Evolutionary conservation across 2,113 vertebrate species (phyloP), one percentile per base, ranked within the genome.

Genomic region (Aegithalos caudatus): DNA sequence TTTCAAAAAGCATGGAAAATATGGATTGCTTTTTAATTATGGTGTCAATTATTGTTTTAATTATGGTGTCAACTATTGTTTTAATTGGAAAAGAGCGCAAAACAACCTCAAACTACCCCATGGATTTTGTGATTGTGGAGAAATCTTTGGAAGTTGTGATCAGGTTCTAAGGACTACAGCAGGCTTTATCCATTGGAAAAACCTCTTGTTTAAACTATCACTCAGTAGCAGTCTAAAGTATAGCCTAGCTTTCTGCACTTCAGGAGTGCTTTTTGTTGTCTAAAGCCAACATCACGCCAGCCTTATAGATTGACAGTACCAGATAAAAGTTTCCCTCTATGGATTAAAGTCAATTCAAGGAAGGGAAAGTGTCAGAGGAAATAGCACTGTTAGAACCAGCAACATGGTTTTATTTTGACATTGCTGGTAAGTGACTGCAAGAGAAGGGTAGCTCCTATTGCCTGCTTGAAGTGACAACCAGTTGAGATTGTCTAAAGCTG

Each of bases 101-200:
- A 76, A 64, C 28, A 61, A 6, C 0, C 1, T 6, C 6, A 29
- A 45, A 88, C 9, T 14, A 58, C 12, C 20, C 19, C 1, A 7
- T n/a, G 14, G 50, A 31, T 77, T 50, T 79, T 57, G n/a, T 86
- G 61, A 42, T 61, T 60, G 7, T 47, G 56, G 31, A 67, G 40
- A 67, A 86, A 28, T 31, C 12, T 80, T 64, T 67, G 31, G 12
- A 79, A 64, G 9, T 11, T 57, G 4, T 45, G 20, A 20, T 81
- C 17, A 14, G 5, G 4, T 72, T 70, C 61, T 70, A 48, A 70
- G 53, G 20, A 76, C 47, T 58, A 12, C 22, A 73, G 35, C 21
- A 80, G 50, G 13, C 37, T 77, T 88, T 69, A 81, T 50, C 22
- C 28, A 45, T 8, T 85, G 35, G 23, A 23, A 53, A 83, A 71